Percentiles rank a stretch among this genome's conserved stretches.
These are phyloP conservation scores for Falco biarmicus DNA, from an alignment of 2,797 vertebrate genomes.

Conservation along the genomic window DNA sequence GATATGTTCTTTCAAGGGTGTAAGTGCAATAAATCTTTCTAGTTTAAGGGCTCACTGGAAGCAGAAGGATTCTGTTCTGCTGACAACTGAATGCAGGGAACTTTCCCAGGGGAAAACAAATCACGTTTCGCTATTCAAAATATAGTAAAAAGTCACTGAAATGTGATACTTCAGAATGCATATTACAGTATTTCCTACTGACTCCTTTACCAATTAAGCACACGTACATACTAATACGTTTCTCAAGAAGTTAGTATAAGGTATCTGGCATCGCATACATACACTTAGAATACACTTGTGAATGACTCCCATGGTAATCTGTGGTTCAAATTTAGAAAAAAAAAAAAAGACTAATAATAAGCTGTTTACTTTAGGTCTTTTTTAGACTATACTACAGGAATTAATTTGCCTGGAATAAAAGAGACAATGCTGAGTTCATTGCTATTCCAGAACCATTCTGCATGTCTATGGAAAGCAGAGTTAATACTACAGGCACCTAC, in stretches of 20 bases:
- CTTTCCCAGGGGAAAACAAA: conserved; percentile 74
- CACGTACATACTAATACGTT: conserved; percentile 11
- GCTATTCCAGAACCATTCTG: conserved; percentile 34
- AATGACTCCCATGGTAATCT: neutral
- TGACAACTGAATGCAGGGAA: conserved; percentile 63
- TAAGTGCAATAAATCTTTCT: conserved; percentile 77
- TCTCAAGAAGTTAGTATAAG: conserved; percentile 36
- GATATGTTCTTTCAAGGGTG: conserved; percentile 75
- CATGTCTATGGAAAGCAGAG: neutral
- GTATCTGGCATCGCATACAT: neutral
- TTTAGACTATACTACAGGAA: conserved; percentile 30
- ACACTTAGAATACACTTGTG: neutral
- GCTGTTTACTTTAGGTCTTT: neutral
- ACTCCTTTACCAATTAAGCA: conserved; percentile 52
- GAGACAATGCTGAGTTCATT: conserved; percentile 29
- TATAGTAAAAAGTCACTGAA: conserved; percentile 46
- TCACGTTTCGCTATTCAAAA: conserved; percentile 69
- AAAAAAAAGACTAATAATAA: neutral
- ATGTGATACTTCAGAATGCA: conserved; percentile 44
- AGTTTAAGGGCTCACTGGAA: conserved; percentile 68
- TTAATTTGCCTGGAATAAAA: conserved; percentile 38
- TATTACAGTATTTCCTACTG: conserved; percentile 33
- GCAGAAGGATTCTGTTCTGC: conserved; percentile 57
- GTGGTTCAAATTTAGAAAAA: neutral
- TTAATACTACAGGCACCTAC: conserved; percentile 4